Evolutionary conservation across 2,113 vertebrate genomes (phyloP).

Genomic region (Podilymbus podiceps): DNA sequence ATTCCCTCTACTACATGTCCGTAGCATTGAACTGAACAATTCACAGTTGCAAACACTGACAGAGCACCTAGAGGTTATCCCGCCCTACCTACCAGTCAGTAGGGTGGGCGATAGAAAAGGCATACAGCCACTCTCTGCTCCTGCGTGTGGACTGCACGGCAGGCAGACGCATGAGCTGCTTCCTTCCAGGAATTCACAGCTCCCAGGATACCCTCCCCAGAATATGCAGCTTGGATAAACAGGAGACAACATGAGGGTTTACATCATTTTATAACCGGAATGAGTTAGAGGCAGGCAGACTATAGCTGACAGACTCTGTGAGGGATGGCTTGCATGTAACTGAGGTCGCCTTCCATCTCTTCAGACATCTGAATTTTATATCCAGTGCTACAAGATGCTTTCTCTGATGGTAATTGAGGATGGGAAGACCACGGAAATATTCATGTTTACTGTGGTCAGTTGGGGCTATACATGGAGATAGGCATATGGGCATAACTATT

Average conservation of each 20-base stretch:
- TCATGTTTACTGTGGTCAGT: background rate
- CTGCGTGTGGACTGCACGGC: background rate
- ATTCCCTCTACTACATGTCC: background rate
- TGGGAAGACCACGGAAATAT: background rate
- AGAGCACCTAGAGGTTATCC: background rate
- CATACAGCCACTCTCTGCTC: background rate
- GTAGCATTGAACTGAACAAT: background rate
- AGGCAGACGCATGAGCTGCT: background rate
- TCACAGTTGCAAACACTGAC: background rate
- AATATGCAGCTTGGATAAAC: background rate
- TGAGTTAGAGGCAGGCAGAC: background rate
- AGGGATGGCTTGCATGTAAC: background rate
- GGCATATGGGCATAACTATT: background rate
- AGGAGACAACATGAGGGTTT: background rate
- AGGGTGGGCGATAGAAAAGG: background rate
- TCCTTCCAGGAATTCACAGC: background rate
- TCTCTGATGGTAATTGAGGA: background rate
- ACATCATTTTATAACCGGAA: background rate
- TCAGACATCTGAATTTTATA: background rate
- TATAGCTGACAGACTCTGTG: background rate
- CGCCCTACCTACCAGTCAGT: background rate
- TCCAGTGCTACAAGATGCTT: background rate
- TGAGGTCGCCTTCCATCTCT: background rate
- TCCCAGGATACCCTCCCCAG: background rate
- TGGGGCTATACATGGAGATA: background rate